Base-by-base conservation (phyloP, 2,888 invertebrate species). In the Acleris laterana region DNA sequence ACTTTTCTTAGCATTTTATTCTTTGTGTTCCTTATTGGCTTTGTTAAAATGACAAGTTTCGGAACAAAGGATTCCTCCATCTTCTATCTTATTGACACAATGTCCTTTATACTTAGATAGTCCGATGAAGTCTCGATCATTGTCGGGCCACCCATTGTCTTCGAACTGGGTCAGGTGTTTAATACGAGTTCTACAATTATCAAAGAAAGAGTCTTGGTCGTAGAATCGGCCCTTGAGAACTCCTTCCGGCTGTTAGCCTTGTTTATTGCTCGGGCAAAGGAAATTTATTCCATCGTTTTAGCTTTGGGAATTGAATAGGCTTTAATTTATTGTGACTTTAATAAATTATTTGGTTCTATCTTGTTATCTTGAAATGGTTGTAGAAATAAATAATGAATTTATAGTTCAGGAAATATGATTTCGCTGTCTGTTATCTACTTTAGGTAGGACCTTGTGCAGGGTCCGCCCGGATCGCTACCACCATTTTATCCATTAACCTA, bases 1-100 rank as follows among this genome's bases (percentile, higher is more conserved):
- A n/a, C 16, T 2, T 46, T 46, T 5, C 32, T 52, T 63, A 51
- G 46, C 38, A 52, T 51, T 52, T 32, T 55, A 13, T 38, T 38
- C 11, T 38, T 38, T 38, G 13, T 38, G 38, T 5, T 38, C 9
- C 38, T 4, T 13, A 38, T 13, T 4, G 38, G 38, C 38, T 38
- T 13, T 38, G 38, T 38, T 38, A 38, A 13, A 13, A 38, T 38
- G 13, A 38, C 38, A 13, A 38, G 3, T 38, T 38, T 38, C 13
- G 3, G 9, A 38, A 38, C 38, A 38, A 38, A 38, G 4, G 38
- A 4, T 38, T 38, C 13, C 13, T 38, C 13, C 38, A 38, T n/a
- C n/a, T n/a, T n/a, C 13, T 46, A 6, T 46, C 46, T 46, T 16
- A 46, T 17, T n/a, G 17, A 46, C 46, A 46, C 16, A 46, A 46